Percentiles rank a stretch among this genome's conserved stretches.
Evolutionary conservation across 2,797 vertebrate genomes (phyloP).

Genomic region (Micropoecilia bifurca): DNA sequence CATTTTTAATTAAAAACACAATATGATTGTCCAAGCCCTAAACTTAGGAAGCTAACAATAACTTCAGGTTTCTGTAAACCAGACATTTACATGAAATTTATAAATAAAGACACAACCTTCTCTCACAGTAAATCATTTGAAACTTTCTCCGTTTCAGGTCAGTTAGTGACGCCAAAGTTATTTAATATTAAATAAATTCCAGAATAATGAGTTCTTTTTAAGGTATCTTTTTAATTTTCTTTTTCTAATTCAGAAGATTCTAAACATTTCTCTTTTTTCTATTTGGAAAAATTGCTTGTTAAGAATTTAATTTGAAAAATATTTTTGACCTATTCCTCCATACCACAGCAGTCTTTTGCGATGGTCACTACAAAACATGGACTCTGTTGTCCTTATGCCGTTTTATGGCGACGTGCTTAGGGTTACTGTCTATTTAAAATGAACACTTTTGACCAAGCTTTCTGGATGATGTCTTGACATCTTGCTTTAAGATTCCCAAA

Average conservation of each 20-base stretch:
- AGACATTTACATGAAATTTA: background rate
- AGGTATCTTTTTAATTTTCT: background rate
- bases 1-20: conserved; percentile 8
- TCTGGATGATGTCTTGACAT: background rate
- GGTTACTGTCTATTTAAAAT: background rate
- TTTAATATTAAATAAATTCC: background rate
- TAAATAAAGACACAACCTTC: background rate
- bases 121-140: background rate
- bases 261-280: background rate
- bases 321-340: background rate
- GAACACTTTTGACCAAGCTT: background rate
- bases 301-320: background rate
- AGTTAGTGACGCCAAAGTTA: background rate
- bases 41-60: background rate
- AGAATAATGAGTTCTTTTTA: background rate
- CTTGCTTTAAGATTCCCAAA: background rate
- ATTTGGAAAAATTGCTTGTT: background rate
- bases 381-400: background rate
- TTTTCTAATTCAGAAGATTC: background rate
- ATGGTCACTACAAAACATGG: background rate
- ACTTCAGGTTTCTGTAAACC: conserved; percentile 13
- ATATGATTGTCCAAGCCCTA: conserved; percentile 2
- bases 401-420: background rate
- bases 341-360: background rate
- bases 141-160: background rate